phyloP scores from a whole-genome alignment of 2,113 vertebrate genomes.

The Oxygymnocypris stewartii region DNA sequence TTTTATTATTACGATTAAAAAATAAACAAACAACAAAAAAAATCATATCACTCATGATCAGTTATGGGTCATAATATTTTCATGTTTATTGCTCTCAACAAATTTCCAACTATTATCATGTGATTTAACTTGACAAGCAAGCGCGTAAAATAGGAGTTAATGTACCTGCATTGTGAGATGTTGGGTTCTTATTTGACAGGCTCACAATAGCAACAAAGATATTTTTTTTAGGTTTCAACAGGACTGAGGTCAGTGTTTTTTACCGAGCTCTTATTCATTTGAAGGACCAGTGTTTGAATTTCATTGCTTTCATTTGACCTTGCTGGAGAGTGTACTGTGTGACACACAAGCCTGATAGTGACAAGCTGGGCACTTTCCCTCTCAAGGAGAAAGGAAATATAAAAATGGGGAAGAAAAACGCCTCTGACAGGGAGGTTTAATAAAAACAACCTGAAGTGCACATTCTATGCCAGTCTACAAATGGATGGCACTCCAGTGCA shows the following conservation, averaged over 20 bases:
- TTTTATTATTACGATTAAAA: background rate
- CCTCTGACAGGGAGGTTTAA: slow-evolving; percentile 35
- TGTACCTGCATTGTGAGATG: background rate
- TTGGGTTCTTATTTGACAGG: background rate
- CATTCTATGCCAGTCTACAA: slow-evolving; percentile 57
- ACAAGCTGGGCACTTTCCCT: slow-evolving; percentile 43
- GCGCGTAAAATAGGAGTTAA: background rate
- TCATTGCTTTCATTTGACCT: slow-evolving; percentile 66
- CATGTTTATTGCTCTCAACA: too few relatives aligned
- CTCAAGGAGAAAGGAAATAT: slow-evolving; percentile 33
- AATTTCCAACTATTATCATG: too few relatives aligned
- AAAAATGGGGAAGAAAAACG: slow-evolving; percentile 16
- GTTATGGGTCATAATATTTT: background rate
- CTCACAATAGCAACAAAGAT: background rate
- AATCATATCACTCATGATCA: background rate
- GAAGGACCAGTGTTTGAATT: slow-evolving; percentile 45
- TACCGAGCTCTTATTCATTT: background rate
- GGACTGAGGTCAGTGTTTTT: slow-evolving; percentile 9
- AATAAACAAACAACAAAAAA: background rate
- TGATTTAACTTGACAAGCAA: too few relatives aligned
- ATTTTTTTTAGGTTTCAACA: background rate
- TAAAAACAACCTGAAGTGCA: slow-evolving; percentile 66
- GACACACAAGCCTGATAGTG: slow-evolving; percentile 22
- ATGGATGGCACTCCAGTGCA: slow-evolving; percentile 43
- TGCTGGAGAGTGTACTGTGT: slow-evolving; percentile 56